Percentiles rank a stretch among this genome's conserved stretches.
phyloP scores from a whole-genome alignment of 1,140 invertebrate genomes.

The Euwallacea similis region DNA sequence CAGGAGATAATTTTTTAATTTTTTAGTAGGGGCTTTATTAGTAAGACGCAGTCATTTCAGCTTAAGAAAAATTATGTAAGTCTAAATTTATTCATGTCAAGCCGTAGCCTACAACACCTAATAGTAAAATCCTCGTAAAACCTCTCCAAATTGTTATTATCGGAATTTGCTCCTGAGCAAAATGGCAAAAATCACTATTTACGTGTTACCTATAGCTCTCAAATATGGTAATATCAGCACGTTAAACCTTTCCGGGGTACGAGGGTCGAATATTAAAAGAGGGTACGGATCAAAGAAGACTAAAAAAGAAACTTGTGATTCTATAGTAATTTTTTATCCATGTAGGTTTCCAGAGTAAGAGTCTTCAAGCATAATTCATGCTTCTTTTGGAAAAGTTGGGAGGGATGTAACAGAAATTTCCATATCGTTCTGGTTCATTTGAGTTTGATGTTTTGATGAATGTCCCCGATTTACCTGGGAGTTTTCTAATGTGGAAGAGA shows the following conservation, averaged over 20 bases:
- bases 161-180: not conserved
- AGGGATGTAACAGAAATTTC: too few species aligned
- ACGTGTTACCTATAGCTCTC: constrained; percentile 6
- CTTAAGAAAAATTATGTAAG: too few species aligned
- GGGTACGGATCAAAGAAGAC: constrained; percentile 16
- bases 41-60: too few species aligned
- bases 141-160: constrained; percentile 3
- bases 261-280: not conserved
- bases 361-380: constrained; percentile 1
- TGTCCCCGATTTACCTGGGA: too few species aligned
- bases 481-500: too few species aligned
- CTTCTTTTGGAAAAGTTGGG: not conserved
- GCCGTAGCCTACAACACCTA: too few species aligned
- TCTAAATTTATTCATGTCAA: too few species aligned
- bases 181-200: constrained; percentile 12
- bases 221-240: constrained; percentile 13
- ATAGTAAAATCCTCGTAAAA: not conserved
- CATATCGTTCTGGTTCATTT: too few species aligned
- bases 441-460: too few species aligned
- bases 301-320: constrained; percentile 16
- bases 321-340: constrained; percentile 18
- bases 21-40: too few species aligned
- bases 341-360: not conserved
- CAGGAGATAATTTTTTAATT: too few species aligned
- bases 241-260: constrained; percentile 8